Evolutionary conservation across 2,888 invertebrate genomes (phyloP).

Genomic region (Microdon myrmicae): DNA sequence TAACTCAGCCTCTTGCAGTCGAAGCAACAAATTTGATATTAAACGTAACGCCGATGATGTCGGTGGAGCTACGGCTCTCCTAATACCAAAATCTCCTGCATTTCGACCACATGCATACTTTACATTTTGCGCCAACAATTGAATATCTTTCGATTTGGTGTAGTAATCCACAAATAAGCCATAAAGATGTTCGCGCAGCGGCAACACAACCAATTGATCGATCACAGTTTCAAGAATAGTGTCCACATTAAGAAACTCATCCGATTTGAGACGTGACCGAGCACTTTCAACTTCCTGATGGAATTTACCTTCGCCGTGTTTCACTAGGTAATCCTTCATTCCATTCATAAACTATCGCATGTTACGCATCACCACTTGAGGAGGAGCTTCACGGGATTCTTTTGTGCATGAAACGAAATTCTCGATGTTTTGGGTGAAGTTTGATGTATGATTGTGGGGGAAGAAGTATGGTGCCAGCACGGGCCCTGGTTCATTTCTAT

Average conservation of each 20-base stretch:
- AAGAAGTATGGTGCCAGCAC: no score
- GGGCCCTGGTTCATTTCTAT: no score
- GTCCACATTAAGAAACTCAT: slow-evolving; percentile 94
- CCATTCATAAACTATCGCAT: slow-evolving; percentile 97
- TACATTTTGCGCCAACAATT: slow-evolving; percentile 71
- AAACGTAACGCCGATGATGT: slow-evolving; percentile 78
- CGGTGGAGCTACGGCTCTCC: slow-evolving; percentile 78
- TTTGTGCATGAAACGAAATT: slow-evolving; percentile 92
- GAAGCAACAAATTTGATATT: slow-evolving; percentile 81
- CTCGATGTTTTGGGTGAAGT: slow-evolving; percentile 91
- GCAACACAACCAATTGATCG: slow-evolving; percentile 88
- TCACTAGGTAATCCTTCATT: slow-evolving; percentile 96
- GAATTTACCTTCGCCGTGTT: slow-evolving; percentile 92
- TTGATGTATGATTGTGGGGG: no score
- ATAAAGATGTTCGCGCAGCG: slow-evolving; percentile 84
- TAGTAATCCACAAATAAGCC: slow-evolving; percentile 89
- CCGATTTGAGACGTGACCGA: slow-evolving; percentile 76
- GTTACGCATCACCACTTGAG: slow-evolving; percentile 87
- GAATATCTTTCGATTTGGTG: slow-evolving; percentile 77
- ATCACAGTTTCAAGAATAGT: slow-evolving; percentile 93
- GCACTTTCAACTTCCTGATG: slow-evolving; percentile 83
- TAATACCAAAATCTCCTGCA: slow-evolving; percentile 62
- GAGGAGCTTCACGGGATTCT: slow-evolving; percentile 87
- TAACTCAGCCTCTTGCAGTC: slow-evolving; percentile 90
- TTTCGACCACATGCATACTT: slow-evolving; percentile 63